Evolutionary conservation across 2,797 vertebrate species (phyloP), one percentile per base, ranked within the genome.

Genomic region (Allobates femoralis): DNA sequence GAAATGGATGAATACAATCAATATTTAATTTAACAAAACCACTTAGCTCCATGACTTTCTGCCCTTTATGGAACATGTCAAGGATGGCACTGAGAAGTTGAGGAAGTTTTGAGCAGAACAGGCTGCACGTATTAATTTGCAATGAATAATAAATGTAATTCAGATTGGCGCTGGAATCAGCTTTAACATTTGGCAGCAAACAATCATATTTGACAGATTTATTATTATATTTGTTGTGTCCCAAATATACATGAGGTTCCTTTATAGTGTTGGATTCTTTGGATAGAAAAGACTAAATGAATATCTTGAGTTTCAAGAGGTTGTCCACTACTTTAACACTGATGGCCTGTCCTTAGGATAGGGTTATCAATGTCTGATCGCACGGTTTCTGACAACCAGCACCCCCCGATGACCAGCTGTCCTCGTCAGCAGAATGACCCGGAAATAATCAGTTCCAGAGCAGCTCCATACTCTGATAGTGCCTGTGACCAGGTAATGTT

Each of bases 11-110:
- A 66, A 66, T 53, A 67, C 60, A 81, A 81, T 81, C 62, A 81
- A 81, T 67, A 81, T 81, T 81, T 81, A 67, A 81, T 81, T 81
- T 81, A 81, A 67, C 79, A 81, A 41, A 81, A 53, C 18, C 62
- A 67, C 79, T 81, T 81, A 67, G 12, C 79, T 66, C 26, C 18
- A 66, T 66, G 60, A 67, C 79, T 30, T 67, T 81, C 12, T 53
- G 79, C 28, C 62, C 79, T 81, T 81, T 81, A 53, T 67, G 28
- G 62, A 81, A 51, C 41, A 23, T 81, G 51, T 53, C 26, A 16
- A 11, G 30, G 60, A 66, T 21, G 23, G 26, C 5, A 81, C 7
- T 30, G 41, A 81, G 19, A 28, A 62, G 56, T 37, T 41, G 58
- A 79, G 58, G 15, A 81, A 30, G 7, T 53, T 66, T 51, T 67